Evolutionary conservation across 2,888 invertebrate species (phyloP), one percentile per base, ranked within the genome.

Genomic region (Cecidostiba fungosa): DNA sequence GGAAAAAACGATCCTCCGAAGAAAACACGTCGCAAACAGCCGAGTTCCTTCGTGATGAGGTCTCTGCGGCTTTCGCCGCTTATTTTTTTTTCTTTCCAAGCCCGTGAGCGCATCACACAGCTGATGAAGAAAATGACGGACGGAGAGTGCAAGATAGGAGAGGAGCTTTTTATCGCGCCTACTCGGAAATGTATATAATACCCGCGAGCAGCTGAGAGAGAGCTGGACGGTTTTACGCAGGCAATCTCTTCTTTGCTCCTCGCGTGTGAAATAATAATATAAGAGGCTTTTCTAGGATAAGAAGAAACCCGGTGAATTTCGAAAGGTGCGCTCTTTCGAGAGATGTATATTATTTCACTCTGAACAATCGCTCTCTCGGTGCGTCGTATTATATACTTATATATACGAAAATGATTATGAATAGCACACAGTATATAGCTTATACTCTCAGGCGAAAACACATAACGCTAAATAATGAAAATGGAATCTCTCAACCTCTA

Each of bases 221-320:
- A 62, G 19, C 39, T 10, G 19, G 32, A 23, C 16, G 19, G 19
- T 76, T 76, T 14, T 26, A 16, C 12, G 0, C 23, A n/a, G n/a
- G 76, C 14, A 47, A 54, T 23, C 43, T 76, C 76, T 29, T 29
- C n/a, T 54, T 43, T 50, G 32, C 32, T 32, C 10, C 62, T 39
- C 62, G 12, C 77, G 32, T 23, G 43, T 77, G 23, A 77, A 77
- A 77, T 77, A 77, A 77, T 77, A 77, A 77, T 77, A 77, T 59
- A 26, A 14, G 39, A 66, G 62, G 26, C 62, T 12, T 59, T 36
- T 23, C n/a, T 2, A 59, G 54, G n/a, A n/a, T n/a, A 59, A n/a
- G 6, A 2, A 54, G 0, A 23, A 1, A 23, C n/a, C 23, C 54
- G 4, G n/a, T n/a, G 54, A 23, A n/a, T 59, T 59, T 59, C 54